Percentiles rank a stretch among this genome's conserved stretches.
Conservation (phyloP, 1,140 invertebrate species). For the Brachionus plicatilis region DNA sequence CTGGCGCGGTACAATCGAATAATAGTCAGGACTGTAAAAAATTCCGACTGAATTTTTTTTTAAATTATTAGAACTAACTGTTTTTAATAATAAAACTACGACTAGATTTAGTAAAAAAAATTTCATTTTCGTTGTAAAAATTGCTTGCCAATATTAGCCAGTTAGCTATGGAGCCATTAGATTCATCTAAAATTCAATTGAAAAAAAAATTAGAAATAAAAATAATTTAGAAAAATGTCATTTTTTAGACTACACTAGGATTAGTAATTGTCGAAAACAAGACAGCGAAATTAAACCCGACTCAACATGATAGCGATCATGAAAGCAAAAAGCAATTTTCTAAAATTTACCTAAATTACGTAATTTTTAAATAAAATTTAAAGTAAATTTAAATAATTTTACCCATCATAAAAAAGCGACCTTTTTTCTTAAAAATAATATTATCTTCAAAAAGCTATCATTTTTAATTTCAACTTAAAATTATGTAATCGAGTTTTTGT, state of each 20-base stretch:
- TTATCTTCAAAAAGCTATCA: constrained; percentile 22
- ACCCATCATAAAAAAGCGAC: constrained; percentile 5
- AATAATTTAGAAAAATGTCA: not conserved
- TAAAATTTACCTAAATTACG: constrained; percentile 5
- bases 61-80: not conserved
- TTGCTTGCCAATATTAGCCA: not conserved
- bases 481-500: constrained; percentile 5
- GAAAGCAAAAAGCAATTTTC: not conserved
- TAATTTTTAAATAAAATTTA: not conserved
- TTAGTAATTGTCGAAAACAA: not conserved
- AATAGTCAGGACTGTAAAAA: not conserved
- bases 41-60: not conserved
- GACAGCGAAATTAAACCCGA: constrained; percentile 2
- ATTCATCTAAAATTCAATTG: not conserved
- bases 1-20: constrained; percentile 20
- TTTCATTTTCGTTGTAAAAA: not conserved
- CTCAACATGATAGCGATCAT: not conserved
- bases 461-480: not conserved
- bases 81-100: constrained; percentile 2
- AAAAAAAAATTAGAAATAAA: not conserved
- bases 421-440: not conserved
- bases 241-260: not conserved
- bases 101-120: not conserved
- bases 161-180: not conserved
- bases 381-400: constrained; percentile 12